Conservation (phyloP, 2,797 vertebrate species). For the Channa striata region DNA sequence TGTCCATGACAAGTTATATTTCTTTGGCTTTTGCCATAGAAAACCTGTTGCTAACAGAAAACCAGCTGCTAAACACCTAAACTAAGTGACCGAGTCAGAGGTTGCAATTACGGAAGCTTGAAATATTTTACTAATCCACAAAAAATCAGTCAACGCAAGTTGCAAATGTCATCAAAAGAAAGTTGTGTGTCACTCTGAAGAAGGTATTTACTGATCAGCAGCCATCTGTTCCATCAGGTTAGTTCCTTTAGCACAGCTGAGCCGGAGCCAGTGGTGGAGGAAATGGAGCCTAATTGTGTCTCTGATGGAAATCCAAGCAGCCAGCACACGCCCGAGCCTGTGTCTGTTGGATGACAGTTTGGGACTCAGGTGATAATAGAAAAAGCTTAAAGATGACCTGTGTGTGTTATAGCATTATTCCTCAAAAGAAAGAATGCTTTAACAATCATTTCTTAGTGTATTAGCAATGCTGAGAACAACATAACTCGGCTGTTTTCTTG, state of each 20-base stretch:
- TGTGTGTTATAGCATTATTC: no score
- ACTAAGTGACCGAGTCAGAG: no score
- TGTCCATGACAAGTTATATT: no score
- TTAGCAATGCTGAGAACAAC: neutral
- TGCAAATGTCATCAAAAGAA: conserved; percentile 11
- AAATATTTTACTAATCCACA: neutral
- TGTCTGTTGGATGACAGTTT: neutral
- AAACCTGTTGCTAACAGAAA: no score
- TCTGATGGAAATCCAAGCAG: conserved; percentile 25
- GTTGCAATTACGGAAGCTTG: accelerated
- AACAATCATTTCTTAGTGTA: neutral
- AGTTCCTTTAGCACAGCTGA: conserved; percentile 2
- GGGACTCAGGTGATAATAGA: neutral
- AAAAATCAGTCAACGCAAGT: neutral
- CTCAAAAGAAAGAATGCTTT: no score
- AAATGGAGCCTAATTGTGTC: conserved; percentile 11
- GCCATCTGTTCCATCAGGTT: conserved; percentile 21
- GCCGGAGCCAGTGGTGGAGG: neutral
- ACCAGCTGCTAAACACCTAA: no score
- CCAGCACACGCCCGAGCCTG: conserved; percentile 1
- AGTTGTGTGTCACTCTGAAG: neutral
- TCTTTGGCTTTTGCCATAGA: no score
- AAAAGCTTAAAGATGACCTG: neutral
- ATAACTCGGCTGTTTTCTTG: no score
- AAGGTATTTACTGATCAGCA: conserved; percentile 21